Conservation (phyloP, 2,888 invertebrate genomes). For the Pachydiplax longipennis region DNA sequence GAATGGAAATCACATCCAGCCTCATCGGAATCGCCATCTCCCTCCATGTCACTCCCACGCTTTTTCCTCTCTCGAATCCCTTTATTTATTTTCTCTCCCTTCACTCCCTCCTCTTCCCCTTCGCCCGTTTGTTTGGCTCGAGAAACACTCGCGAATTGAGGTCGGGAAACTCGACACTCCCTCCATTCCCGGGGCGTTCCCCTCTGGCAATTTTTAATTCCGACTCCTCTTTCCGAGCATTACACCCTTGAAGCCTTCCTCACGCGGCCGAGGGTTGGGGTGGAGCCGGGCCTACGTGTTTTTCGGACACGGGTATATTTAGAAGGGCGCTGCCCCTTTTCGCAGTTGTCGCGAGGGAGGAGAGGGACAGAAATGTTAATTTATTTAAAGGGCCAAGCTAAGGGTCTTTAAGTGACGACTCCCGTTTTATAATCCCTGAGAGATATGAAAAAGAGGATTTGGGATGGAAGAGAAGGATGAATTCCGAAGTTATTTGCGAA, state of each 20-base stretch:
- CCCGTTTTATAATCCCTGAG: not conserved
- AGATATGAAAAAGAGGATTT: not conserved
- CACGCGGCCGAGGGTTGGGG: not conserved
- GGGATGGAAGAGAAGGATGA: not conserved
- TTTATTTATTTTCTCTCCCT: not conserved
- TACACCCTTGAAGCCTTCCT: not conserved
- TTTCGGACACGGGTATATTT: not conserved
- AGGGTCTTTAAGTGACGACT: too few species aligned
- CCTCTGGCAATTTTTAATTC: not conserved
- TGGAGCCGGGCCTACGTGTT: not conserved
- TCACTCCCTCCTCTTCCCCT: not conserved
- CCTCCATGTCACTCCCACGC: not conserved
- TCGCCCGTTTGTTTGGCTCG: constrained; percentile 23
- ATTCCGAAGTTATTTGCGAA: too few species aligned
- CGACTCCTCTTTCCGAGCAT: not conserved
- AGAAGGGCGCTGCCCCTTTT: not conserved
- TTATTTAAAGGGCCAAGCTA: too few species aligned
- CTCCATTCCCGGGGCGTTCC: not conserved
- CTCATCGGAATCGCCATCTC: not conserved
- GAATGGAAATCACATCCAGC: too few species aligned
- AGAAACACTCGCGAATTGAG: constrained; percentile 39
- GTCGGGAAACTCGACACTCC: not conserved
- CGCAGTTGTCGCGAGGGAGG: not conserved
- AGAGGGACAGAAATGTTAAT: not conserved
- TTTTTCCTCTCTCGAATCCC: not conserved